These are phyloP conservation scores for Drosophila trapezifrons DNA, from an alignment of 1,140 invertebrate species.

Conservation along the genomic window DNA sequence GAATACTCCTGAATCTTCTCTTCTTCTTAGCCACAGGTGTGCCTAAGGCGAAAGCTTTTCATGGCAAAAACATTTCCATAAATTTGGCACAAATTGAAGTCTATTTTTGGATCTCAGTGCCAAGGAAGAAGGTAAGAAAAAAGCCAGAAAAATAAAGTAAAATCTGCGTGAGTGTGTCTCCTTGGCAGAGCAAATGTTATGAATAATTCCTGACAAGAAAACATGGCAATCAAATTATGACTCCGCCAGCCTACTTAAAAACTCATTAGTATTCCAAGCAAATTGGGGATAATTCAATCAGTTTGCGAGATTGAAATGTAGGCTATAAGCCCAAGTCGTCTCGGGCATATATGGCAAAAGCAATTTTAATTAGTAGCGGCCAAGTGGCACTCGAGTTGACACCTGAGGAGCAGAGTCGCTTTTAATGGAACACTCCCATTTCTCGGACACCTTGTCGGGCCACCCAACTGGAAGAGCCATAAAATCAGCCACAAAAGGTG, in stretches of 20 bases:
- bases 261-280: conserved; percentile 33
- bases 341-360: conserved; percentile 13
- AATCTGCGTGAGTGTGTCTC: neutral
- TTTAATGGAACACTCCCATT: conserved; percentile 41
- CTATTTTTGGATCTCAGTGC: conserved; percentile 64
- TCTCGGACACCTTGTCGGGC: conserved; percentile 36
- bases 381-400: conserved; percentile 36
- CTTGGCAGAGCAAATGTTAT: conserved; percentile 26
- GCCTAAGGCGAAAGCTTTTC: conserved; percentile 12
- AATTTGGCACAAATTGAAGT: conserved; percentile 66
- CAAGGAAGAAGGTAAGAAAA: neutral
- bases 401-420: conserved; percentile 18
- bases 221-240: conserved; percentile 42
- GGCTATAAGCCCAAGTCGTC: conserved; percentile 1
- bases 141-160: conserved; percentile 8
- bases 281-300: conserved; percentile 43
- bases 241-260: conserved; percentile 24
- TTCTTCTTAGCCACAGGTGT: conserved; percentile 56
- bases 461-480: conserved; percentile 53
- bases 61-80: conserved; percentile 68
- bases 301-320: conserved; percentile 10
- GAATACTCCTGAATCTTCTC: conserved; percentile 9
- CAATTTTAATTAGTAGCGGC: conserved; percentile 44
- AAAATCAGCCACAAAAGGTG: conserved; percentile 73
- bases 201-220: conserved; percentile 36